phyloP scores from a whole-genome alignment of 2,113 vertebrate species.

The Pelusios castaneus region DNA sequence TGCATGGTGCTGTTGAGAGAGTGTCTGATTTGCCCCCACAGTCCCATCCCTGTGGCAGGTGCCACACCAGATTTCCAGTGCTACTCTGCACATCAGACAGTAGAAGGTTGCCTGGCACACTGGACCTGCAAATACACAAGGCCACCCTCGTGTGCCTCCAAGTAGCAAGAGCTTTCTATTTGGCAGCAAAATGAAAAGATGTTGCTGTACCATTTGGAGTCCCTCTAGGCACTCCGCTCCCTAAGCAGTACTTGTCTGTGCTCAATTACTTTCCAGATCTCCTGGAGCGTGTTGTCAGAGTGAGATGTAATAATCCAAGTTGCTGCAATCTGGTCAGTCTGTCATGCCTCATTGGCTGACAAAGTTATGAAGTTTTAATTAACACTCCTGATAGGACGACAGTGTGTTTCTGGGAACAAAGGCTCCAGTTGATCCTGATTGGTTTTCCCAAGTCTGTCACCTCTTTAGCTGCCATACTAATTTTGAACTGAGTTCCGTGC shows the following conservation, averaged over 20 bases:
- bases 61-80: background rate
- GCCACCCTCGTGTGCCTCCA: background rate
- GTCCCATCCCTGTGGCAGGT: background rate
- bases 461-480: background rate
- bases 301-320: background rate
- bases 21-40: background rate
- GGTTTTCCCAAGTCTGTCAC: background rate
- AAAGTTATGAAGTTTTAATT: background rate
- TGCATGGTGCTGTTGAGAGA: background rate
- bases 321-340: background rate
- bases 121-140: background rate
- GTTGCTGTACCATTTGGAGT: background rate
- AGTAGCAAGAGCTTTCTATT: background rate
- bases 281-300: background rate
- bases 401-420: background rate
- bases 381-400: background rate
- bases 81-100: background rate
- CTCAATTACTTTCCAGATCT: background rate
- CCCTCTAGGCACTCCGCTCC: background rate
- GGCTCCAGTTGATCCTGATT: background rate
- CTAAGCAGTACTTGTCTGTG: background rate
- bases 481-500: background rate
- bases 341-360: background rate
- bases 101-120: background rate
- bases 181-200: background rate